Conservation (phyloP, 2,113 vertebrate species). For the Agapornis roseicollis region DNA sequence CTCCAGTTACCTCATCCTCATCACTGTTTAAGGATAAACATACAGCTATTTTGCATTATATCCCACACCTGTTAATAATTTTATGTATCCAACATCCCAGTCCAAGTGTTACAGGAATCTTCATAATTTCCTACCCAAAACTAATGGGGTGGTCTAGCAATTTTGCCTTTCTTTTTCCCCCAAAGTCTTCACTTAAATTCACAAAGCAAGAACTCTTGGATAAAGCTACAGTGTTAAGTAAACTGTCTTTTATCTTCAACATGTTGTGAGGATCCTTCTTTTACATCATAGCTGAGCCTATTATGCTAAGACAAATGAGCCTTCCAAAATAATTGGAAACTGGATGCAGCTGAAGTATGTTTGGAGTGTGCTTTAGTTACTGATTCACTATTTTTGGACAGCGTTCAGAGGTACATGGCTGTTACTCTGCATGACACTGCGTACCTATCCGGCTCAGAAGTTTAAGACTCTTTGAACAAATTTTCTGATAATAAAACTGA, state of each 20-base stretch:
- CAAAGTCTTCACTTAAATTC: not conserved
- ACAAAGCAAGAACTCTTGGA: not conserved
- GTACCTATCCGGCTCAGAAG: not conserved
- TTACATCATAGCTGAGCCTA: not conserved
- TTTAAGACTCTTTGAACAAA: not conserved
- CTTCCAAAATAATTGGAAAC: not conserved
- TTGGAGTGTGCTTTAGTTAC: not conserved
- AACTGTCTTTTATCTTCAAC: not conserved
- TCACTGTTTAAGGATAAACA: not conserved
- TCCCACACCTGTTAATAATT: not conserved
- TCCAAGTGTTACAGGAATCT: not conserved
- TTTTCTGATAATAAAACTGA: constrained; percentile 8
- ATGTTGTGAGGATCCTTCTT: not conserved
- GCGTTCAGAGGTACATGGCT: not conserved
- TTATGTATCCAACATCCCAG: not conserved
- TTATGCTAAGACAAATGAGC: not conserved
- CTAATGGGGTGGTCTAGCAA: not conserved
- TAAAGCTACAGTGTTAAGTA: not conserved
- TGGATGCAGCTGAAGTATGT: not conserved
- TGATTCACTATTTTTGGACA: not conserved
- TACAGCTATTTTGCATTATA: not conserved
- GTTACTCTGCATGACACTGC: not conserved
- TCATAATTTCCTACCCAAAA: not conserved
- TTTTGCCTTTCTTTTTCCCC: not conserved
- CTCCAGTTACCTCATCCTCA: not conserved